Evolutionary conservation across 2,113 vertebrate species (phyloP).

Genomic region (Orientallactaga bullata): DNA sequence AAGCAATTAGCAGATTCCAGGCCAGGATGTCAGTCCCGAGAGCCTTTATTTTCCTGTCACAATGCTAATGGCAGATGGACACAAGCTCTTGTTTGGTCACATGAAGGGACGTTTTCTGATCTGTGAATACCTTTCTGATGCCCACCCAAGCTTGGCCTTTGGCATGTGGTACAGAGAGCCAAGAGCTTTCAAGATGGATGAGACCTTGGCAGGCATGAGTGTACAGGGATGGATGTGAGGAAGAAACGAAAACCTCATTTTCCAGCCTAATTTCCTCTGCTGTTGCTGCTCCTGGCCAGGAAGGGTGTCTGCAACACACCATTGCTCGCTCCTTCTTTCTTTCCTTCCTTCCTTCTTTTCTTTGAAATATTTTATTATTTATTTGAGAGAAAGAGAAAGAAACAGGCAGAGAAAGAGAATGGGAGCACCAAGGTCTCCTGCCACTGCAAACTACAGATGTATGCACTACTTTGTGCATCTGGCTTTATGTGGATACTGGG

Average conservation of each 20-base stretch:
- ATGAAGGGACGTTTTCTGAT: neutral
- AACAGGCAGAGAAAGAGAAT: no score
- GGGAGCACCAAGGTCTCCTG: no score
- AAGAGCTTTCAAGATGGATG: neutral
- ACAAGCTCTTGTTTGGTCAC: neutral
- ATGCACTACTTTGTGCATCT: no score
- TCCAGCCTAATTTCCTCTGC: neutral
- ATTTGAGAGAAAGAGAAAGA: no score
- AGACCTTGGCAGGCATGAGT: neutral
- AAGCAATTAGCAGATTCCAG: neutral
- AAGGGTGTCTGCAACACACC: neutral
- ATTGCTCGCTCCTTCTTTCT: no score
- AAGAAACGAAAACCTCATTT: neutral
- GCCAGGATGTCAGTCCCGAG: neutral
- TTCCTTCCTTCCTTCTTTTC: no score
- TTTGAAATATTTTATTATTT: no score
- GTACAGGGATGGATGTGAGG: accelerated
- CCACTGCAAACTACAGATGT: no score
- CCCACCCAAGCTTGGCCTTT: neutral
- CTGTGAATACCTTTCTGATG: neutral
- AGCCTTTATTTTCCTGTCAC: neutral
- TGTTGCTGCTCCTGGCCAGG: neutral
- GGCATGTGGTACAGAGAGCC: neutral
- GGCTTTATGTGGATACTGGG: no score
- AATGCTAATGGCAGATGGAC: accelerated